Conservation (phyloP, 92 coral and sea anemone genomes). For the Porites cylindrica region DNA sequence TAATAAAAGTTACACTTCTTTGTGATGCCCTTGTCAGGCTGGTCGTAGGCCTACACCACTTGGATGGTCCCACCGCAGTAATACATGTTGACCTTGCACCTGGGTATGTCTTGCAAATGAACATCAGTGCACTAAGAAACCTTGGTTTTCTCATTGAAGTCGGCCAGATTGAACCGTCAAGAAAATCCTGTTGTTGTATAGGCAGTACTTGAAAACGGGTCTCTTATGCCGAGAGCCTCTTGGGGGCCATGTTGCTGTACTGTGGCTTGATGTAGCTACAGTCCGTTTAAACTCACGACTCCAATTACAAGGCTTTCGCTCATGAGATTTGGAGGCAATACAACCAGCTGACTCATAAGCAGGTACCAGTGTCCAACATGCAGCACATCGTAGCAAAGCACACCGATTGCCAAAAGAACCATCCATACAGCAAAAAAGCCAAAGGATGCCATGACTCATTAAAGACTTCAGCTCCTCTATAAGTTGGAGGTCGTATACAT, state of each 20-base stretch:
- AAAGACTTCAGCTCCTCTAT: background rate
- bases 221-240: too few species aligned
- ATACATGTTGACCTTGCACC: constrained; percentile 67
- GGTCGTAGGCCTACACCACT: constrained; percentile 48
- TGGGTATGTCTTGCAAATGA: constrained; percentile 37
- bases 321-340: constrained; percentile 57
- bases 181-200: too few species aligned
- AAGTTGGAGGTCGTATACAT: constrained; percentile 58
- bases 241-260: constrained; percentile 11
- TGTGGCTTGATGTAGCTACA: constrained; percentile 53
- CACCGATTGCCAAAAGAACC: constrained; percentile 49
- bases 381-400: constrained; percentile 53
- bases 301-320: constrained; percentile 40
- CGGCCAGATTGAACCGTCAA: background rate
- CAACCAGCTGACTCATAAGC: constrained; percentile 51
- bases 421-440: constrained; percentile 19
- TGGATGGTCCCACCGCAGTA: constrained; percentile 56
- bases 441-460: constrained; percentile 12
- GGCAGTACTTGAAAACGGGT: too few species aligned
- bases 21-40: constrained; percentile 51
- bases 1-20: constrained; percentile 51
- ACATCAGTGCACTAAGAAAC: constrained; percentile 35
- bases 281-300: constrained; percentile 30
- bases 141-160: constrained; percentile 55
- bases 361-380: constrained; percentile 46